Evolutionary conservation across 2,113 vertebrate genomes (phyloP).

Genomic region (Regulus satrapa): DNA sequence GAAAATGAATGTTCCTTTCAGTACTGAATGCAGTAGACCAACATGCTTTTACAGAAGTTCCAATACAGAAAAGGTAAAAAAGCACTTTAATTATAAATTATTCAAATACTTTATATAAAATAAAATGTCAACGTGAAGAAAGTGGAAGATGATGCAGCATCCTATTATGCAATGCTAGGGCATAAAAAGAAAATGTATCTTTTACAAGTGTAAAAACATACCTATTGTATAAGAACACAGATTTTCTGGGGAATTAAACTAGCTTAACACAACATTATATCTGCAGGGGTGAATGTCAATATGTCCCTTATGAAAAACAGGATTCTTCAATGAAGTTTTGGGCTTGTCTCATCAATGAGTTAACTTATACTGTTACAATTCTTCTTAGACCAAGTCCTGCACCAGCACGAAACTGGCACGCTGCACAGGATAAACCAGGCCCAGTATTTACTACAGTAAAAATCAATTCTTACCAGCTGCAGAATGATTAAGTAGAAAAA

Average conservation of each 20-base stretch:
- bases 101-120: slow-evolving; percentile 19
- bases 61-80: background rate
- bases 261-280: background rate
- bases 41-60: background rate
- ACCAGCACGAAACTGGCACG: background rate
- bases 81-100: slow-evolving; percentile 45
- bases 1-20: background rate
- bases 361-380: background rate
- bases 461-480: background rate
- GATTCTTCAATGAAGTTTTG: background rate
- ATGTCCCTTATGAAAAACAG: background rate
- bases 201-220: background rate
- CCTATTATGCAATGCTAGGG: background rate
- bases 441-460: background rate
- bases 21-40: background rate
- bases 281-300: background rate
- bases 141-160: background rate
- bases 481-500: background rate
- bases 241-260: background rate
- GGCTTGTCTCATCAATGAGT: background rate
- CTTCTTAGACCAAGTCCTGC: background rate
- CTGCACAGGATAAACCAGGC: background rate
- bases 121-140: background rate
- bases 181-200: background rate
- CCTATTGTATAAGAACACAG: background rate